Conservation (phyloP, 2,888 invertebrate species). For the Catonia carolina region DNA sequence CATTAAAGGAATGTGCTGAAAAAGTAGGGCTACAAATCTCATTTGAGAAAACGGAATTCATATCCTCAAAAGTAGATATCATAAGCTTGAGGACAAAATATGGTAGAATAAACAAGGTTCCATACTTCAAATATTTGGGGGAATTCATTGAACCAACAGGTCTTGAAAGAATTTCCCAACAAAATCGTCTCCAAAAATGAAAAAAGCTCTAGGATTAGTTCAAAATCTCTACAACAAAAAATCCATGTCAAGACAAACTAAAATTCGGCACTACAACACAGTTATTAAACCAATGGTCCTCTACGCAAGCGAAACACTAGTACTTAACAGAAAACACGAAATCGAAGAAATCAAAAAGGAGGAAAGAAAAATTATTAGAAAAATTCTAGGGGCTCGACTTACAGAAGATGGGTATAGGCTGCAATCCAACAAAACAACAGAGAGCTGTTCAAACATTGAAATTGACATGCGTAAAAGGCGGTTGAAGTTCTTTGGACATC, state of each 20-base stretch:
- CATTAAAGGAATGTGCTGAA: not conserved
- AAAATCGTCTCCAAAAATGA: not conserved
- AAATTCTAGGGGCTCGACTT: not conserved
- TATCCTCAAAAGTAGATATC: not conserved
- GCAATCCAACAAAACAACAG: not conserved
- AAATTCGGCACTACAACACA: not conserved
- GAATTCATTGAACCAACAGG: not conserved
- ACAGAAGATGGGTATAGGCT: not conserved
- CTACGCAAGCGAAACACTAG: not conserved
- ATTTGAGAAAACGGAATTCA: not conserved
- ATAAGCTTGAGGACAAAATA: not conserved
- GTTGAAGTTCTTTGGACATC: not conserved
- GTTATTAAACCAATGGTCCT: not conserved
- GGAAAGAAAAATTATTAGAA: not conserved
- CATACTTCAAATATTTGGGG: no score
- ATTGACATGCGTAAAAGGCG: no score
- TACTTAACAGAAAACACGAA: not conserved
- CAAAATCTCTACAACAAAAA: not conserved
- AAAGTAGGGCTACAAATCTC: not conserved
- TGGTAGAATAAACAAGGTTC: no score
- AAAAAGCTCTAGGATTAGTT: conserved; percentile 2
- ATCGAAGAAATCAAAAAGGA: not conserved
- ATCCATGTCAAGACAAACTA: not conserved
- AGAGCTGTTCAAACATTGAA: not conserved
- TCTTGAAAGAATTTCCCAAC: not conserved